phyloP scores from a whole-genome alignment of 2,888 invertebrate genomes.

The Conops quadrifasciatus region DNA sequence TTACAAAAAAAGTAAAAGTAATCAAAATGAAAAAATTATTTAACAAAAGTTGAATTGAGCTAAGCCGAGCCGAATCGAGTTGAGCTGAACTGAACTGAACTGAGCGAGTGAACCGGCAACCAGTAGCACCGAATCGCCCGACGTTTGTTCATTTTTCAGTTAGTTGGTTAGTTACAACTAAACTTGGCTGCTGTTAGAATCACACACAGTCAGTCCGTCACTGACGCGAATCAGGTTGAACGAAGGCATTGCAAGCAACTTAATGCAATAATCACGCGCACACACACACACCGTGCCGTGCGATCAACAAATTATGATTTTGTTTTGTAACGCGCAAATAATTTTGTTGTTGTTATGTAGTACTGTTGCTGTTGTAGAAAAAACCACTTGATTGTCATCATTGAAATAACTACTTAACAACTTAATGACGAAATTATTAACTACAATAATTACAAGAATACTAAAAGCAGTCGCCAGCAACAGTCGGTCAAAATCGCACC shows the following conservation, averaged over 20 bases:
- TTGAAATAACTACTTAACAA: too few relatives aligned
- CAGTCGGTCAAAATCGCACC: not conserved
- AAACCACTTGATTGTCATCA: too few relatives aligned
- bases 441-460: too few relatives aligned
- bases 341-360: too few relatives aligned
- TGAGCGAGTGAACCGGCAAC: conserved; percentile 1
- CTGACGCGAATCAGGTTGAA: conserved; percentile 1
- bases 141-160: not conserved
- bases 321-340: too few relatives aligned
- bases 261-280: too few relatives aligned
- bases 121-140: not conserved
- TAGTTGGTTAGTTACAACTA: not conserved
- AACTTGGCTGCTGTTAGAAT: not conserved
- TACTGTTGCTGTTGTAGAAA: too few relatives aligned
- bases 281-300: too few relatives aligned
- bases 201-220: not conserved
- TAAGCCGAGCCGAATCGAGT: not conserved
- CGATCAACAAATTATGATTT: too few relatives aligned
- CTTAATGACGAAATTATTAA: too few relatives aligned
- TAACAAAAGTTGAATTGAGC: not conserved
- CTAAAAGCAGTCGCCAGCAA: too few relatives aligned
- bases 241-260: not conserved
- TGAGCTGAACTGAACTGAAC: conserved; percentile 6
- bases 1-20: not conserved
- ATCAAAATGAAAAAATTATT: not conserved